Base-by-base conservation (phyloP, 2,888 invertebrate genomes). In the Leptinotarsa rubiginosa region DNA sequence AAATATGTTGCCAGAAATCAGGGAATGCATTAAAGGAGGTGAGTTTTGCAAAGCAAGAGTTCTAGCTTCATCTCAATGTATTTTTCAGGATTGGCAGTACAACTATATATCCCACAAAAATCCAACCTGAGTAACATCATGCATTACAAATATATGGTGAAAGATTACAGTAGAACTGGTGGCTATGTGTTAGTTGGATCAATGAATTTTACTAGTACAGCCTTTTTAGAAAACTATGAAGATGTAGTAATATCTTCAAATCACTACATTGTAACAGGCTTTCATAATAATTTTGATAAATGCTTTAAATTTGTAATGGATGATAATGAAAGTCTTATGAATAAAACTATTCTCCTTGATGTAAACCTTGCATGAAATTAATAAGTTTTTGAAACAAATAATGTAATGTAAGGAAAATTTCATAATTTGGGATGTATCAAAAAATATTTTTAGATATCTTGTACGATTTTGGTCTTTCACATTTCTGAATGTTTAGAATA, bases 141-240 rank as follows among this genome's bases (percentile, higher is more conserved):
- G 84, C 87, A 87, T 79, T 82, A 84, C 69, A 87, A 87, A 79
- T 87, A 82, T 77, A 85, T 86, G 65, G 72, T 87, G 1, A 87
- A 87, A 79, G 87, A 87, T 78, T 85, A 83, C 75, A 69, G 72
- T 41, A 75, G 79, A 54, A 67, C 5, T 47, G 73, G 75, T 69
- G 83, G 84, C 18, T 85, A 75, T 76, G 74, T 86, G 4, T 82
- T 81, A 71, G 78, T 79, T 47, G 85, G 87, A n/a, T 87, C 87
- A 3, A 76, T 86, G 76, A 87, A 87, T 80, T 81, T 86, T 76
- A 82, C 83, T 15, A 69, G 75, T 47, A 73, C 72, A 25, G 82
- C 83, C 20, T 81, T 85, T 69, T 65, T 80, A 47, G 80, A 81
- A 47, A 86, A 87, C 78, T 86, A 84, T 79, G 87, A 87, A 83